phyloP scores from a whole-genome alignment of 2,113 vertebrate genomes.

The Tupaia tana region DNA sequence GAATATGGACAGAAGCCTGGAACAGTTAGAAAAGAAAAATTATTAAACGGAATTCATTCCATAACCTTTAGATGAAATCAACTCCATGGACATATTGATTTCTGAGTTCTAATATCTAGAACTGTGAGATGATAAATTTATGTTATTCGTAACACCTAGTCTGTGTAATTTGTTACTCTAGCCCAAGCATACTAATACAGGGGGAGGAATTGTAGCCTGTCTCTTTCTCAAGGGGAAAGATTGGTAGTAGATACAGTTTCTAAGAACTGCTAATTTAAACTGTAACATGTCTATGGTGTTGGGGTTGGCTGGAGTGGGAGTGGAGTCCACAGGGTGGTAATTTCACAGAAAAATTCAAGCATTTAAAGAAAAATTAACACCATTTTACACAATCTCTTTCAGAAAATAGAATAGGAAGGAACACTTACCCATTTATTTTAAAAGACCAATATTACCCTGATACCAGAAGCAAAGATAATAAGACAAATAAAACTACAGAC shows the following conservation, averaged over 20 bases:
- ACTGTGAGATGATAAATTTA: background rate
- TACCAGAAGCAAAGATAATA: background rate
- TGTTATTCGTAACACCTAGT: background rate
- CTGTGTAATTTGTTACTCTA: background rate
- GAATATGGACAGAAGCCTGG: background rate
- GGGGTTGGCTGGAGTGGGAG: background rate
- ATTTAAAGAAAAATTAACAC: background rate
- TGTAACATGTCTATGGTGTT: background rate
- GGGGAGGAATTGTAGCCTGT: background rate
- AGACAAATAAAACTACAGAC: background rate
- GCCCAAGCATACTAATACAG: background rate
- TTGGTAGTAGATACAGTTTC: background rate
- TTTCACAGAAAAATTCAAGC: background rate
- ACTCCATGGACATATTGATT: background rate
- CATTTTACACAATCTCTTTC: background rate
- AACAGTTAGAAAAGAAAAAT: no score
- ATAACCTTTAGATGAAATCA: background rate
- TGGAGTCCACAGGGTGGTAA: background rate
- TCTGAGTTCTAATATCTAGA: background rate
- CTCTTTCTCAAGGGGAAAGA: background rate
- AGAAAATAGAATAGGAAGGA: background rate
- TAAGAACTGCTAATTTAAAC: background rate
- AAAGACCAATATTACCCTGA: background rate
- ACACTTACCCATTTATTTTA: background rate
- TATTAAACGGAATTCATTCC: background rate